phyloP scores from a whole-genome alignment of 1,140 invertebrate species.

The Drosophila sp. region DNA sequence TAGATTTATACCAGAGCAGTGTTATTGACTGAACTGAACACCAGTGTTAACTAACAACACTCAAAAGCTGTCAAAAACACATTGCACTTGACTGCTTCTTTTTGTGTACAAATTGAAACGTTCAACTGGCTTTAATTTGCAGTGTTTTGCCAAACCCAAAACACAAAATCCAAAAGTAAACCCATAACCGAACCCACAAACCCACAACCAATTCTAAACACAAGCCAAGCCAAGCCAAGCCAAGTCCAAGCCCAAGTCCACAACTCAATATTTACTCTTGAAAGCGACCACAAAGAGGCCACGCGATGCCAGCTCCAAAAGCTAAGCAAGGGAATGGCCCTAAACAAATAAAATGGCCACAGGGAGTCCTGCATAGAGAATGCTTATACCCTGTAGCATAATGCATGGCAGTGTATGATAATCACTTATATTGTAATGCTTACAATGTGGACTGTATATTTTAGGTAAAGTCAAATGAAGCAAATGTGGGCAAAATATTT shows the following conservation, averaged over 20 bases:
- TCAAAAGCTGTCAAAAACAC: slow-evolving; percentile 33
- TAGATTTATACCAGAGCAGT: slow-evolving; percentile 62
- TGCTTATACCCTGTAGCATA: slow-evolving; percentile 14
- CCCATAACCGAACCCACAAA: slow-evolving; percentile 4
- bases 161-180: slow-evolving; percentile 19
- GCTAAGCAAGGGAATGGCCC: slow-evolving; percentile 45
- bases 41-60: slow-evolving; percentile 32
- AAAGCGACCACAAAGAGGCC: slow-evolving; percentile 48
- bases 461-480: no score
- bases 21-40: slow-evolving; percentile 9
- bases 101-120: slow-evolving; percentile 41
- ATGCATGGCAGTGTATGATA: neutral
- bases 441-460: no score
- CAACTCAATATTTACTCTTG: slow-evolving; percentile 65
- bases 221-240: no score
- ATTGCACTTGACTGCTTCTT: slow-evolving; percentile 24
- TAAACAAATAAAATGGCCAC: slow-evolving; percentile 65
- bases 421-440: neutral
- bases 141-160: slow-evolving; percentile 3
- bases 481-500: no score
- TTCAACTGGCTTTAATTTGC: slow-evolving; percentile 36
- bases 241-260: slow-evolving; percentile 1
- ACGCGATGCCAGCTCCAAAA: slow-evolving; percentile 48
- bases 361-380: slow-evolving; percentile 3
- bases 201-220: neutral